A percentile compares a stretch with the other conserved stretches of the same genome.
These are phyloP conservation scores for Disparrhopalites patrizii DNA, from an alignment of 2,888 invertebrate genomes.

Conservation along the genomic window DNA sequence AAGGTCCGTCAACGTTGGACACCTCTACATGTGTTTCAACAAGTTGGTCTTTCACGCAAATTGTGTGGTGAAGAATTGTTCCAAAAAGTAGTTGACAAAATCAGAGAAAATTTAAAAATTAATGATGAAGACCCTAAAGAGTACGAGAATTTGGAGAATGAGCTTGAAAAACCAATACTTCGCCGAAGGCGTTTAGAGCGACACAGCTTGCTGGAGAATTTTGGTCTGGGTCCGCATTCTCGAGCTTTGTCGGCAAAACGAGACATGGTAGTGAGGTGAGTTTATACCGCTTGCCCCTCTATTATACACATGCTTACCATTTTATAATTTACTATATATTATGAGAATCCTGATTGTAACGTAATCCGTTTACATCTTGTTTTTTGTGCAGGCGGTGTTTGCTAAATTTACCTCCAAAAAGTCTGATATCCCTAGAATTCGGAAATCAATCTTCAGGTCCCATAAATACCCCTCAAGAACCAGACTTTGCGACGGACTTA, in stretches of 20 bases:
- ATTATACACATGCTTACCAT: not conserved
- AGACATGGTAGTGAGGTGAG: constrained; percentile 64
- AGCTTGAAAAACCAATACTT: constrained; percentile 34
- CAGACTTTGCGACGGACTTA: constrained; percentile 39
- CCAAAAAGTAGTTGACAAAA: constrained; percentile 51
- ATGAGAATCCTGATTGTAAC: not conserved
- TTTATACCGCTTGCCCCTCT: too few species aligned
- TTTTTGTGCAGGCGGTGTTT: constrained; percentile 38
- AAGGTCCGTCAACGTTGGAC: constrained; percentile 69
- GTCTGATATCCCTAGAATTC: constrained; percentile 39
- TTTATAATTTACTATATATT: constrained; percentile 8
- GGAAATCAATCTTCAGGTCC: constrained; percentile 34
- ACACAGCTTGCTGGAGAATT: constrained; percentile 34
- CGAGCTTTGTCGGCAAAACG: constrained; percentile 74
- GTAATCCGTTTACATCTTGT: not conserved
- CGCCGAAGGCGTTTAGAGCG: constrained; percentile 32
- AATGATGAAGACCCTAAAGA: constrained; percentile 26
- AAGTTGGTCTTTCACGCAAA: constrained; percentile 73
- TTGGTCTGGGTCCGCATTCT: constrained; percentile 64
- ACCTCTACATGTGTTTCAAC: constrained; percentile 64
- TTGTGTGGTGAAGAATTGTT: constrained; percentile 68
- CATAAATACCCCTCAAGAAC: constrained; percentile 32
- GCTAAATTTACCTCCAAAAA: constrained; percentile 42
- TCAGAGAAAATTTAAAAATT: constrained; percentile 30
- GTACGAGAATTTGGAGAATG: constrained; percentile 49